These are phyloP conservation scores for Maconellicoccus hirsutus DNA, from an alignment of 1,140 invertebrate genomes.

Conservation along the genomic window DNA sequence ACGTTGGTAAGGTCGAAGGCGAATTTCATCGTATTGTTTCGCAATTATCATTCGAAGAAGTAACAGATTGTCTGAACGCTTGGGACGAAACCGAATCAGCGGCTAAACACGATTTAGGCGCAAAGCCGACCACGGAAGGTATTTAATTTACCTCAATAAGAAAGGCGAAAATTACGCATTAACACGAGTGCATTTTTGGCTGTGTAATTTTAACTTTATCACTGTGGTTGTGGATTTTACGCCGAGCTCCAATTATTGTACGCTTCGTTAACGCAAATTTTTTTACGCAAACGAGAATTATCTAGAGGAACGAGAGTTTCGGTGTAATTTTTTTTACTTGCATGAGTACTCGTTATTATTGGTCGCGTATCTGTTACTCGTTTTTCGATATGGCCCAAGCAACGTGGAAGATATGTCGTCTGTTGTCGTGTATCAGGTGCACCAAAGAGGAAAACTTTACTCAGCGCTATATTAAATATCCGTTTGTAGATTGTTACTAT, in stretches of 20 bases:
- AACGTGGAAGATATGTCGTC: too few species aligned
- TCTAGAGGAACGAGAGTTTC: too few species aligned
- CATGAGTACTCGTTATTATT: too few species aligned
- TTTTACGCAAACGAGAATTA: background rate
- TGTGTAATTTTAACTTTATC: background rate
- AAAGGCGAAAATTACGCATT: background rate
- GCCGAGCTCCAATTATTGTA: background rate
- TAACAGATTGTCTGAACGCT: constrained; percentile 37
- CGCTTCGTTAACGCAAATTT: background rate
- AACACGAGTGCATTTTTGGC: background rate
- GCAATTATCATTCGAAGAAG: constrained; percentile 39
- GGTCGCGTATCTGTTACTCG: too few species aligned
- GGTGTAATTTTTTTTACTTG: too few species aligned
- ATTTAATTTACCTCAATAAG: background rate
- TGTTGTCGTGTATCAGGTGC: too few species aligned
- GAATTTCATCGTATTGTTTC: constrained; percentile 40
- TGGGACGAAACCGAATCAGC: constrained; percentile 36
- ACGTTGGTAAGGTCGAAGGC: constrained; percentile 31
- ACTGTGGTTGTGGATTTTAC: background rate
- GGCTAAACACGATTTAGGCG: background rate
- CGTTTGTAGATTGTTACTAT: too few species aligned
- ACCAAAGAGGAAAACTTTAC: too few species aligned
- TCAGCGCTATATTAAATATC: too few species aligned
- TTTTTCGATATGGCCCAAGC: too few species aligned
- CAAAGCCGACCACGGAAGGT: background rate